phyloP scores from a whole-genome alignment of 2,888 invertebrate species.

The Eupsilia transversa region DNA sequence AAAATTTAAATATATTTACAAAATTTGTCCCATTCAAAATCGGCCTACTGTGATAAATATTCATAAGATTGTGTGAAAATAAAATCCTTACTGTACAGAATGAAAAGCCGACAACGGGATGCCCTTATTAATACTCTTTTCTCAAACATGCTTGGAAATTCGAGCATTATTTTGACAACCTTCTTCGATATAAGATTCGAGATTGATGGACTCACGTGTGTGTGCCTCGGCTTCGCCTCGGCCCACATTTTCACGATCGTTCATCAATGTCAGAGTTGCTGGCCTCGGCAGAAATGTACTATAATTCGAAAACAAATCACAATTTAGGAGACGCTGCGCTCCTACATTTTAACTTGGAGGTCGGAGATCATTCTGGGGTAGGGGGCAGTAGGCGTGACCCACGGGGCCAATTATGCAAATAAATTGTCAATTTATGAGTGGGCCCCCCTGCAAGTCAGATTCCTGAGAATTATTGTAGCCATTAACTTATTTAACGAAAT shows the following conservation, averaged over 20 bases:
- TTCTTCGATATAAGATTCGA: no score
- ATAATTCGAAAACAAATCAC: conserved; percentile 55
- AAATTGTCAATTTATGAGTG: conserved; percentile 68
- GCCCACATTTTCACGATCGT: no score
- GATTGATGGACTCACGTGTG: no score
- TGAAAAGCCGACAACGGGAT: conserved; percentile 32
- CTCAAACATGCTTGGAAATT: no score
- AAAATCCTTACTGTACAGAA: conserved; percentile 33
- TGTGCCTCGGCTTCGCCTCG: no score
- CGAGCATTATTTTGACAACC: no score
- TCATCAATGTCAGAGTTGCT: no score
- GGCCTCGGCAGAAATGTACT: no score
- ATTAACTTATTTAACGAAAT: conserved; percentile 44
- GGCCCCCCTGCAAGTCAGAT: conserved; percentile 14
- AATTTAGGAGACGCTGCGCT: conserved; percentile 18
- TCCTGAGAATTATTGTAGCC: conserved; percentile 37
- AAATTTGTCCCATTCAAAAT: conserved; percentile 34
- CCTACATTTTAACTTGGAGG: conserved; percentile 23
- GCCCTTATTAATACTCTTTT: conserved; percentile 49
- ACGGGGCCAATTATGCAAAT: conserved; percentile 68
- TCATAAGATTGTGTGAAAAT: conserved; percentile 42
- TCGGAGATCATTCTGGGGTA: neutral
- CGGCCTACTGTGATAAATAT: conserved; percentile 47
- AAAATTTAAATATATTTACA: conserved; percentile 28
- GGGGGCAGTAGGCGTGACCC: neutral